phyloP scores from a whole-genome alignment of 2,888 invertebrate genomes.

The Deilephila elpenor region DNA sequence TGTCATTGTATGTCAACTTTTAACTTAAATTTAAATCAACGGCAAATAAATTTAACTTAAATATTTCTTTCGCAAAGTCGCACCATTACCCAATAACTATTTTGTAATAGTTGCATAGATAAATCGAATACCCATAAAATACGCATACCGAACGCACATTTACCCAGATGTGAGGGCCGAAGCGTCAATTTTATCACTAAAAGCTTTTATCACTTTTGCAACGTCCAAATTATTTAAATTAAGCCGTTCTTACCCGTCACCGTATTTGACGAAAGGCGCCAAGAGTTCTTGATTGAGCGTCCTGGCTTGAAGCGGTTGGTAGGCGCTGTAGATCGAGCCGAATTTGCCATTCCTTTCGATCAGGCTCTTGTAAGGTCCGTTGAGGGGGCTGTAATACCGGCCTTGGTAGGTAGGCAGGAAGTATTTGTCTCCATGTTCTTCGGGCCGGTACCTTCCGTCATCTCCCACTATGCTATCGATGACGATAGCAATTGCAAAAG shows the following conservation, averaged over 20 bases:
- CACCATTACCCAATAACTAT: background rate
- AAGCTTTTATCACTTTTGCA: constrained; percentile 16
- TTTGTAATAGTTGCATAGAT: background rate
- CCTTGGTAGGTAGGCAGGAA: constrained; percentile 53
- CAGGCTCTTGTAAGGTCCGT: constrained; percentile 48
- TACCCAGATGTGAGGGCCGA: background rate
- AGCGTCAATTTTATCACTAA: background rate
- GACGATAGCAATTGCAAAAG: constrained; percentile 52
- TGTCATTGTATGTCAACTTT: too few species aligned
- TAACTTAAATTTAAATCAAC: too few species aligned
- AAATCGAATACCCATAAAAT: background rate
- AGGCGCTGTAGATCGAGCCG: constrained; percentile 57
- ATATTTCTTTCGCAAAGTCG: background rate
- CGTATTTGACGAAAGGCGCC: constrained; percentile 59
- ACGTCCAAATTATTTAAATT: background rate
- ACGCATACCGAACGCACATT: background rate
- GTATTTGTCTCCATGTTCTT: constrained; percentile 50
- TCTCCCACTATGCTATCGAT: constrained; percentile 51
- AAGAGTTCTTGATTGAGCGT: constrained; percentile 58
- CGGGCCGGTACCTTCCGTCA: constrained; percentile 63
- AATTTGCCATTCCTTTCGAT: constrained; percentile 58
- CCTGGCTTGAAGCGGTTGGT: constrained; percentile 60
- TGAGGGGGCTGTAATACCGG: constrained; percentile 46
- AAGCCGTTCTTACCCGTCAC: constrained; percentile 50
- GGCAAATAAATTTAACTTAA: background rate